phyloP scores from a whole-genome alignment of 2,113 vertebrate genomes.

The Zosterops pallidus region DNA sequence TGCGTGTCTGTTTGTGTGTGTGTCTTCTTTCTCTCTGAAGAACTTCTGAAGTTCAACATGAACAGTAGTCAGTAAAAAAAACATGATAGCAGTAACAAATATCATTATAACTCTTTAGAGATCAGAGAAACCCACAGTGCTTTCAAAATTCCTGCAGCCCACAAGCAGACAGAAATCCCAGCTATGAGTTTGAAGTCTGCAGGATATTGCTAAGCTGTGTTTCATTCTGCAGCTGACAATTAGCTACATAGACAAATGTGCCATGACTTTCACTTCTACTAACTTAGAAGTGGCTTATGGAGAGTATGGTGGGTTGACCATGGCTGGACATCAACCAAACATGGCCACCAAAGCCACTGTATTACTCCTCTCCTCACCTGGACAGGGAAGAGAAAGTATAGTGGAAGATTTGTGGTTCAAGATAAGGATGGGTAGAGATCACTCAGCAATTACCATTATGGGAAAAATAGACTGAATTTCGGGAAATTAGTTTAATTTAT shows the following conservation, averaged over 20 bases:
- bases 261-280: background rate
- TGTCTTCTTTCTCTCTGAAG: background rate
- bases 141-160: background rate
- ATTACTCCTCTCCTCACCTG: background rate
- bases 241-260: background rate
- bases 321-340: background rate
- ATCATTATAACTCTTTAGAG: background rate
- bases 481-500: background rate
- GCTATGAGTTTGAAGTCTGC: background rate
- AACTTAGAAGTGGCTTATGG: background rate
- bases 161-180: background rate
- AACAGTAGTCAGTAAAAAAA: background rate
- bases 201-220: background rate
- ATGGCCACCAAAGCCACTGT: background rate
- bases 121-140: background rate
- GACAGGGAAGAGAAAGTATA: too few species aligned
- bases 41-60: background rate
- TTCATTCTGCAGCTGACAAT: background rate
- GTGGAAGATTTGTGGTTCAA: too few species aligned
- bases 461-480: background rate
- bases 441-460: too few species aligned
- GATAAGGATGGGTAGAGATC: too few species aligned
- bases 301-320: background rate
- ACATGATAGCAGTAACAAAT: background rate
- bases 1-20: background rate